phyloP scores from a whole-genome alignment of 2,113 vertebrate genomes.

The Eulemur rufifrons region DNA sequence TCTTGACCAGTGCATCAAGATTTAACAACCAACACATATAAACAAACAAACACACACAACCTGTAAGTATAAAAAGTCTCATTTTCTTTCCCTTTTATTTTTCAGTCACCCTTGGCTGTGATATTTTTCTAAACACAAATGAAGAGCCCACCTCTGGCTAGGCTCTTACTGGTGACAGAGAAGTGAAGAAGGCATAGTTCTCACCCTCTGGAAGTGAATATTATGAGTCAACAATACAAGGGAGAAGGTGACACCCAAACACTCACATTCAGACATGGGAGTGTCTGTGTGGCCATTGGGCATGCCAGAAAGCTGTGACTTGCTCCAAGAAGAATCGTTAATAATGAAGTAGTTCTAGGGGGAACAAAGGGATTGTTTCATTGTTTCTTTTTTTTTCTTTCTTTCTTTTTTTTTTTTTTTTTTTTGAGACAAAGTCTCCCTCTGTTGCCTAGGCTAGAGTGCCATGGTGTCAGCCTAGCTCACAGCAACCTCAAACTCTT shows the following conservation, averaged over 20 bases:
- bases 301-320: background rate
- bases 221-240: background rate
- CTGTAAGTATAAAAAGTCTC: background rate
- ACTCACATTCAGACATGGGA: background rate
- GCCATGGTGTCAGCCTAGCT: too few species aligned
- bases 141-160: background rate
- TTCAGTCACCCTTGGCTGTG: background rate
- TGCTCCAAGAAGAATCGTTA: background rate
- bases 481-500: too few species aligned
- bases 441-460: too few species aligned
- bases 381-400: too few species aligned
- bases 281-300: background rate
- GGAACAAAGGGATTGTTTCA: background rate
- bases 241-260: background rate
- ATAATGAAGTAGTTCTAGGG: background rate
- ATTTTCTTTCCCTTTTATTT: background rate
- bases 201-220: fast-evolving
- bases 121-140: background rate
- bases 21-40: background rate
- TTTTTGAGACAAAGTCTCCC: too few species aligned
- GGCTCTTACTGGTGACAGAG: background rate
- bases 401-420: too few species aligned
- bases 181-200: background rate
- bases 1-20: background rate
- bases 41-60: background rate